Percentiles rank a stretch among this genome's conserved stretches.
These are phyloP conservation scores for Recurvirostra avosetta DNA, from an alignment of 2,113 vertebrate species.

Conservation along the genomic window DNA sequence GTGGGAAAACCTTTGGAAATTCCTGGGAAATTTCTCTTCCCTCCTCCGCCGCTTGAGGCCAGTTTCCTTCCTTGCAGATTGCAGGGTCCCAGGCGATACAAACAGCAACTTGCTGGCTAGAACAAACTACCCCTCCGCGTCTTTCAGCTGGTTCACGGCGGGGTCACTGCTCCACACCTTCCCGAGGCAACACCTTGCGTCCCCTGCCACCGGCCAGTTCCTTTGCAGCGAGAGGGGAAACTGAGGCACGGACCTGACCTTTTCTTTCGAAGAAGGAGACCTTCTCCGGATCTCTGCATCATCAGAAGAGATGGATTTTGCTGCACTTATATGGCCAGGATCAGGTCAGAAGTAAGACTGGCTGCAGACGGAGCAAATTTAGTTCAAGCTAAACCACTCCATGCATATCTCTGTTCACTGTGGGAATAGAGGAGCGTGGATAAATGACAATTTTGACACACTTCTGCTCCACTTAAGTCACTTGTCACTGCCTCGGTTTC, in stretches of 20 bases:
- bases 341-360: background rate
- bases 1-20: background rate
- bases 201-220: background rate
- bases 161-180: background rate
- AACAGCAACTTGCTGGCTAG: background rate
- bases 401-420: fast-evolving
- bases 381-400: background rate
- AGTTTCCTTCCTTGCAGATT: background rate
- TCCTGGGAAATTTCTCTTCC: background rate
- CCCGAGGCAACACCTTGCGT: fast-evolving
- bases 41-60: background rate
- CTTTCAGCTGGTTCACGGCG: too few relatives aligned
- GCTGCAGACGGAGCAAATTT: background rate
- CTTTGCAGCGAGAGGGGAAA: background rate
- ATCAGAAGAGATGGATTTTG: background rate
- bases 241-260: background rate
- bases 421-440: background rate
- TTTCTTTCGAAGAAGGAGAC: background rate
- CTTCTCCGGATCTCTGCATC: background rate
- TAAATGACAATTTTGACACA: background rate
- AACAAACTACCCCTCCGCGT: too few relatives aligned
- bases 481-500: background rate
- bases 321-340: fast-evolving
- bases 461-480: background rate
- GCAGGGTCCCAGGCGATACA: background rate